Base-by-base conservation (phyloP, 2,888 invertebrate genomes). In the Eupeodes luniger region DNA sequence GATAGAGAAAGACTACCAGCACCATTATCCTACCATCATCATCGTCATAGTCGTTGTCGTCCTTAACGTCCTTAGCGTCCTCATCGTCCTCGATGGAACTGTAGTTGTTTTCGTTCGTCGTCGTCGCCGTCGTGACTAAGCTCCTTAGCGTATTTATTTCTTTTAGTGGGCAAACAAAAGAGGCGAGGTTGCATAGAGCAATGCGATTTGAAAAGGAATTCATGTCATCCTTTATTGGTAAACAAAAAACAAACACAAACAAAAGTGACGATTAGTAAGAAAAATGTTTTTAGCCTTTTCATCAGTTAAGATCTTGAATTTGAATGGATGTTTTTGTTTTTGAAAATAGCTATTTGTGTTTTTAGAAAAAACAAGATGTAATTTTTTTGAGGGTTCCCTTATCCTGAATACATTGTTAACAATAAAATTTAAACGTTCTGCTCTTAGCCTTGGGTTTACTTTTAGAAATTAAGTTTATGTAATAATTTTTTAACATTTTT, bases 131-230 rank as follows among this genome's bases (percentile, higher is more conserved):
- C 69, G 59, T 76, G 57, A 79, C 44, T 79, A 86, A 82, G 69
- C 64, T 79, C 66, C 57, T 55, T 75, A 69, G 72, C 79, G 83
- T 75, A 62, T 79, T 82, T 79, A 70, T 78, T 74, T 55, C 27
- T 49, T 66, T 59, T 61, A 59, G 67, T 59, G 51, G 12, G 5
- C 11, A 74, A 76, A 70, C 81, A 69, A 75, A 40, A 40, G 40
- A 40, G 55, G 57, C 19, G 16, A 44, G 69, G 11, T 75, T 40
- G 61, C 27, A 79, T 74, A 34, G 10, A 47, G 7, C 34, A 51
- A 34, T 44, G 59, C 70, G 40, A 79, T 79, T 74, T 70, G 10
- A 12, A 61, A 77, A 19, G 10, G n/a, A 19, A 47, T 61, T 72
- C 51, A 55, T 55, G 53, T 51, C 76, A 72, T 53, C 40, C 64